Evolutionary conservation across 1,140 invertebrate genomes (phyloP), one percentile per base, ranked within the genome.

Genomic region (Copidosoma floridanum): DNA sequence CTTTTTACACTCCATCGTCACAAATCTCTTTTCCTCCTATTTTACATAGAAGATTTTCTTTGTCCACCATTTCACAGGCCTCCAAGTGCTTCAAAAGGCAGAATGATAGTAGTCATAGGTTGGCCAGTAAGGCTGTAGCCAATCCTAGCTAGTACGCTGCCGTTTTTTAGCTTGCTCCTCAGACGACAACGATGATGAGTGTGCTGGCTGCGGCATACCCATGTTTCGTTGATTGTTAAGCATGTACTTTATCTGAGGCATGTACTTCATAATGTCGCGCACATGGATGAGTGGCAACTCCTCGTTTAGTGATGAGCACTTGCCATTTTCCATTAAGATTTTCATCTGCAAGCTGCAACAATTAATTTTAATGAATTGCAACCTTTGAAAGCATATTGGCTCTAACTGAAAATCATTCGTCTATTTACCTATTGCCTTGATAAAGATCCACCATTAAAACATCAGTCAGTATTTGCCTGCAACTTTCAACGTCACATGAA

Each of bases 161-260:
- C 84, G 80, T 70, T 86, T 86, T 65, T 82, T 79, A 48, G 81
- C 71, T 29, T 77, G 71, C 65, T 81, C 77, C 60, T 81, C 78
- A 46, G 80, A 78, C 51, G 75, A 72, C 12, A 12, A 6, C 6
- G 29, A 32, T n/a, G n/a, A n/a, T 41, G 73, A 73, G 58, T 75
- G 76, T 40, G 71, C 71, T 24, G 71, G 68, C 32, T 68, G 57
- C 32, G 71, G 69, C 44, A 69, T 57, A 44, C 75, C 69, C 29
- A 67, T 52, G 67, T 74, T 73, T 24, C 73, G 76, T 41, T 69
- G 69, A 59, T 79, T 78, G 46, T 78, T 79, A 71, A 91, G 83
- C 85, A 92, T 89, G 76, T 91, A 91, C 71, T 89, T 90, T 73
- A 93, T 80, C 75, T 93, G 91, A n/a, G 88, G 89, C 89, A 92